These are phyloP conservation scores for Myotis planiceps DNA, from an alignment of 2,797 vertebrate genomes.

Conservation along the genomic window DNA sequence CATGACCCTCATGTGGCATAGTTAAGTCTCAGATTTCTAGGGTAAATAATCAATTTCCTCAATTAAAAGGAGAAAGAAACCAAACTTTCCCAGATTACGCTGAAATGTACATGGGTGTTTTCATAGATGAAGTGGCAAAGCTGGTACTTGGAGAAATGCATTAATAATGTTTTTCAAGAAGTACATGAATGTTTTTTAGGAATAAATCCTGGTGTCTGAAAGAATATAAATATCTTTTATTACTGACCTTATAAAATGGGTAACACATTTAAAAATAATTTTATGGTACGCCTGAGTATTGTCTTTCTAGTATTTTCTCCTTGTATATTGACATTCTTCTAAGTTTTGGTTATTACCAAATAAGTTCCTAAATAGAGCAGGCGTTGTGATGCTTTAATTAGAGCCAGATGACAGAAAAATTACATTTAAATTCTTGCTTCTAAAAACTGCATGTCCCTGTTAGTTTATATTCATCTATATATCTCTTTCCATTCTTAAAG, in stretches of 20 bases:
- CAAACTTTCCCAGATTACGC: not conserved
- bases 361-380: not conserved
- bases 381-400: not conserved
- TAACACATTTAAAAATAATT: not conserved
- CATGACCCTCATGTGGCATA: not conserved
- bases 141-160: not conserved
- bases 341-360: not conserved
- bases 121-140: not conserved
- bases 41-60: not conserved
- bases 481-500: not conserved
- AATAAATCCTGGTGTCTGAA: not conserved
- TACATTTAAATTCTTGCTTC: not conserved
- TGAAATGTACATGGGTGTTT: not conserved
- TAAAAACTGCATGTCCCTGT: not conserved
- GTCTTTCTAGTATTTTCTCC: not conserved
- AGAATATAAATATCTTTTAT: not conserved
- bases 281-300: not conserved
- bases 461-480: not conserved
- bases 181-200: not conserved
- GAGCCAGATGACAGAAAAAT: not conserved
- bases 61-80: not conserved
- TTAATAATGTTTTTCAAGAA: constrained; percentile 38
- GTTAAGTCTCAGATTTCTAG: not conserved
- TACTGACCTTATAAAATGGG: not conserved
- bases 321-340: not conserved